A percentile compares a stretch with the other conserved stretches of the same genome.
Conservation (phyloP, 1,140 invertebrate species). For the Argopecten irradians region DNA sequence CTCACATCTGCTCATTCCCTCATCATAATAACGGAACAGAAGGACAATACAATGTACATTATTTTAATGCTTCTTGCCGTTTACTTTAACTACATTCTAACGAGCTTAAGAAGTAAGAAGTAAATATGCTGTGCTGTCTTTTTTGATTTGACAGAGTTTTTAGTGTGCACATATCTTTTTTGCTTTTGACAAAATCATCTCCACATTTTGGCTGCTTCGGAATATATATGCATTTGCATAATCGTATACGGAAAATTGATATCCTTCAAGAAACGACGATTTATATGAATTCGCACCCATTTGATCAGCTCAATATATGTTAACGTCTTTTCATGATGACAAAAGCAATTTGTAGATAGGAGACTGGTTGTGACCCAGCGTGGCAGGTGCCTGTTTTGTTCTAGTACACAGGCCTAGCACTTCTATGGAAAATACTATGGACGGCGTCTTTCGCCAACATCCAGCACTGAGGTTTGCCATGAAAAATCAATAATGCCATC, state of each 20-base stretch:
- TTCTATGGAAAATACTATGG: background rate
- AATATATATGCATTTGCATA: background rate
- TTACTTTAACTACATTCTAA: too few relatives aligned
- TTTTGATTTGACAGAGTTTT: too few relatives aligned
- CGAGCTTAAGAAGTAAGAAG: too few relatives aligned
- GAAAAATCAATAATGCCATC: slow-evolving; percentile 17
- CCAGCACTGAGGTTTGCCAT: background rate
- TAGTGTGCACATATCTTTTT: too few relatives aligned
- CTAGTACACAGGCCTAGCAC: background rate
- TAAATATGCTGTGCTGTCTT: too few relatives aligned
- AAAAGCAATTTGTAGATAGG: background rate
- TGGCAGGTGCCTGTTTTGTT: background rate
- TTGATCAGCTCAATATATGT: background rate
- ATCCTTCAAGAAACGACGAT: background rate
- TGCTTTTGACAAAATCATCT: too few relatives aligned
- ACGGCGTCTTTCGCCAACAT: background rate
- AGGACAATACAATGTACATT: too few relatives aligned
- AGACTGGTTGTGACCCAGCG: background rate
- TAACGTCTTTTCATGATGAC: background rate
- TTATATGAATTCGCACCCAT: background rate
- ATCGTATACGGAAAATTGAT: background rate
- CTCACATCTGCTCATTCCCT: too few relatives aligned
- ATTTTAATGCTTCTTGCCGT: too few relatives aligned
- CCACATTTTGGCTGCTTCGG: too few relatives aligned
- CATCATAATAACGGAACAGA: too few relatives aligned